Evolutionary conservation across 2,888 invertebrate genomes (phyloP), one percentile per base, ranked within the genome.

Genomic region (Drosophila dives): DNA sequence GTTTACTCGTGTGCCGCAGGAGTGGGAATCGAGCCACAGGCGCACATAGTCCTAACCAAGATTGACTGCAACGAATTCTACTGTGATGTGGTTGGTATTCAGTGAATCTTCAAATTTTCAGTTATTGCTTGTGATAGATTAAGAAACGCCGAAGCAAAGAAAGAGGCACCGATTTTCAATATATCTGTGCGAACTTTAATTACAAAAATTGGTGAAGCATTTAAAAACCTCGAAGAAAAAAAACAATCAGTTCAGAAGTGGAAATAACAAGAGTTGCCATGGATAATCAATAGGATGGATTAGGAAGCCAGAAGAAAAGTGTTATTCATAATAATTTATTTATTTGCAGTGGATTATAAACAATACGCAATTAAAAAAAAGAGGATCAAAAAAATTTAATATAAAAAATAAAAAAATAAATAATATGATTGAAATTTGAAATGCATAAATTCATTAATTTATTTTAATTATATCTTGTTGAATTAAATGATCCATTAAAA

Each of bases 41-140:
- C 85, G 2, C 88, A 88, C 23, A 83, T 86, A 11, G 71, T 83
- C 8, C 79, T 75, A 32, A 85, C 87, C 0, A 86, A 79, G 33
- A 91, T 92, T 50, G 91, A 91, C 45, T 93, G 93, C 71, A 86
- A 83, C 42, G 82, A 92, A 40, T 90, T 92, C 62, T 91, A 91
- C 66, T 93, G 93, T 58, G 91, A 92, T 75, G 91, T 91, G 81
- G 93, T 93, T 66, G 75, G 91, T 89, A 60, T 51, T 54, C 26
- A 20, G 56, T 36, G 32, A 45, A 15, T 54, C 11, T 4, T 38
- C 33, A 26, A 17, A 48, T 49, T 12, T 20, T 12, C 42, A n/a
- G 6, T 42, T n/a, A n/a, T n/a, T 40, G 38, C 38, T 38, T 38
- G 3, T 38, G 17, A 38, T 15, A 15, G 15, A 40, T n/a, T n/a